Base-by-base conservation (phyloP, 2,113 vertebrate species). In the Triplophysa tibetana region DNA sequence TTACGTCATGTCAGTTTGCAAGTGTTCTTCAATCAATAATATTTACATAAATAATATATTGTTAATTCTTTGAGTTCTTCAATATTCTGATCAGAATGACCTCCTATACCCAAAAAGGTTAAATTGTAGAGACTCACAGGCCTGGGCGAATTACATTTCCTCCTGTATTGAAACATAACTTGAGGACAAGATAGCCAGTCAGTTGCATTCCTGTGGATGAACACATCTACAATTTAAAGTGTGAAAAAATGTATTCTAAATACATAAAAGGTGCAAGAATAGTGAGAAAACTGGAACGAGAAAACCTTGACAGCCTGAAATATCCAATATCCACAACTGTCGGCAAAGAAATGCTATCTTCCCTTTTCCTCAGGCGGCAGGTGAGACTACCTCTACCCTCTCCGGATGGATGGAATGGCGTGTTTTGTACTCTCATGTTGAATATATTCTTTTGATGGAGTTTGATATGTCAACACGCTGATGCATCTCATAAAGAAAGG, bases 271-370 rank as follows among this genome's bases (percentile, higher is more conserved):
- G 19, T 29, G 56, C 21, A 12, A 24, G 52, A 43, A 43, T 38
- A 56, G 33, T 63, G 19, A 24, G 61, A 73, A 7, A 43, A 29
- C 9, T 26, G 38, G 58, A 75, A 45, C 8, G 74, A 26, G 52
- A 76, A 76, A 12, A 8, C 11, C 23, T 21, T 72, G 78, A 72
- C 78, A 79, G 78, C 41, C 50, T 8, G 54, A 45, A 75, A 81
- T 58, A 61, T 81, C 72, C 72, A 75, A 75, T 81, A 81, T 67
- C 70, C 70, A 38, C 63, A 61, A 62, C 63, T 75, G 79, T 75
- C 79, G 74, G 79, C 41, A 66, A 68, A 75, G 79, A 64, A 68
- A 50, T 41, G n/a, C 72, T 75, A 75, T 75, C 79, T 64, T 33
- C 62, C 13, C 33, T 61, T 63, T 45, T 43, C 69, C 52, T 38